Evolutionary conservation across 2,113 vertebrate species (phyloP).

Genomic region (Chiloscyllium plagiosum): DNA sequence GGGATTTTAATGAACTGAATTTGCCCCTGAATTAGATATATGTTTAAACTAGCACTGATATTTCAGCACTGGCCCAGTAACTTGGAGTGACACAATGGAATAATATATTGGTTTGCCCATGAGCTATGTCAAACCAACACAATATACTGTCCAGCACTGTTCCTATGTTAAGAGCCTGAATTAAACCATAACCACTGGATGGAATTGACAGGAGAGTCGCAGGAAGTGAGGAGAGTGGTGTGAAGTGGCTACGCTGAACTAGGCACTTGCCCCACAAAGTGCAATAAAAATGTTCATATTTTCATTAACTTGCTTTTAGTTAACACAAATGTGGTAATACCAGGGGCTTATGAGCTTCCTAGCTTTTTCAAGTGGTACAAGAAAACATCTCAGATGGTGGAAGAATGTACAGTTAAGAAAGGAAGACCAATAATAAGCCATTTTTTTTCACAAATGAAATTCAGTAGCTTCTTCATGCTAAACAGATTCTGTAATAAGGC

Average conservation of each 20-base stretch:
- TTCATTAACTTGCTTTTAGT: background rate
- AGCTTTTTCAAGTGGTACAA: background rate
- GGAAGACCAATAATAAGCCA: background rate
- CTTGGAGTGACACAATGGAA: background rate
- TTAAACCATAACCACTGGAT: background rate
- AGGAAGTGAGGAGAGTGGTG: background rate
- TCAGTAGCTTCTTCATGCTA: background rate
- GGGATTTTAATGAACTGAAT: background rate
- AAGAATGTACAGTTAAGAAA: background rate
- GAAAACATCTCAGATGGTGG: background rate
- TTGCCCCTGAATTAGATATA: background rate
- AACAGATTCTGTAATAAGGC: background rate
- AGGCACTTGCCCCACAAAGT: no score
- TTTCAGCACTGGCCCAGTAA: background rate
- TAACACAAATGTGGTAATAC: background rate
- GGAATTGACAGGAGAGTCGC: background rate
- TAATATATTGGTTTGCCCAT: background rate
- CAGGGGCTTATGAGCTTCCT: no score
- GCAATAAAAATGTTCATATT: background rate
- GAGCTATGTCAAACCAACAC: background rate
- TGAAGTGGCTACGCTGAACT: background rate
- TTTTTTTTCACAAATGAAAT: conserved; percentile 22
- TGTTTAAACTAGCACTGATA: background rate
- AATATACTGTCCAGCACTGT: background rate
- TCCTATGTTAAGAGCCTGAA: background rate